Percentiles rank a stretch among this genome's conserved stretches.
Conservation (phyloP, 2,113 vertebrate genomes). For the Hystrix brachyura region DNA sequence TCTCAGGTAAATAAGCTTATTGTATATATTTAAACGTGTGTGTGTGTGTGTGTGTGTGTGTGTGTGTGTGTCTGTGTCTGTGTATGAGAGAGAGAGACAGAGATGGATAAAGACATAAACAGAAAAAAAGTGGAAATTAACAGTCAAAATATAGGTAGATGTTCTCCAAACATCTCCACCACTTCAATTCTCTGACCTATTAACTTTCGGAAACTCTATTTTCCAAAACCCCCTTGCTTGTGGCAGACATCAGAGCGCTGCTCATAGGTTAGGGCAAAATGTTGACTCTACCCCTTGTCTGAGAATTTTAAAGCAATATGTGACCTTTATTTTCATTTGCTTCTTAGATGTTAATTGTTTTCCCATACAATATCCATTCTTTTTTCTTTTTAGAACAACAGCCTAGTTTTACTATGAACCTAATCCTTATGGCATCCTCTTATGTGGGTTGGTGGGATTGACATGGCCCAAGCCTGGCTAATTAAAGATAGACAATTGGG, state of each 20-base stretch:
- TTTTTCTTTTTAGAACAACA: not conserved
- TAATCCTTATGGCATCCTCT: not conserved
- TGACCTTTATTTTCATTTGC: not conserved
- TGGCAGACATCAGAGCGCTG: not conserved
- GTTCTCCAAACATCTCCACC: not conserved
- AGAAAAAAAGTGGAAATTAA: not conserved
- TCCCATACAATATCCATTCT: not conserved
- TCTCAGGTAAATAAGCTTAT: slow-evolving; percentile 55
- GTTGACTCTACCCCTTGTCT: not conserved
- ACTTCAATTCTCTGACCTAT: not conserved
- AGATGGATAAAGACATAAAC: not conserved
- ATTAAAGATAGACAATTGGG: not conserved
- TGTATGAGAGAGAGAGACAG: not conserved
- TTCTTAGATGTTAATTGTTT: not conserved
- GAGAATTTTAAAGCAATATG: not conserved
- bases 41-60: no score
- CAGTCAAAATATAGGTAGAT: not conserved
- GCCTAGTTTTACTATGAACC: not conserved
- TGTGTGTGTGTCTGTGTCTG: not conserved
- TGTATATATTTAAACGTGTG: not conserved
- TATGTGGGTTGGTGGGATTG: rapidly evolving
- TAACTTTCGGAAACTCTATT: slow-evolving; percentile 11
- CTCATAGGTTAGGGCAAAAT: not conserved
- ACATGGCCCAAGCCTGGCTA: not conserved
- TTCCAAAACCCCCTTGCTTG: not conserved